These are phyloP conservation scores for Epizoanthus scotinus DNA, from an alignment of 92 coral and sea anemone genomes.

Conservation along the genomic window DNA sequence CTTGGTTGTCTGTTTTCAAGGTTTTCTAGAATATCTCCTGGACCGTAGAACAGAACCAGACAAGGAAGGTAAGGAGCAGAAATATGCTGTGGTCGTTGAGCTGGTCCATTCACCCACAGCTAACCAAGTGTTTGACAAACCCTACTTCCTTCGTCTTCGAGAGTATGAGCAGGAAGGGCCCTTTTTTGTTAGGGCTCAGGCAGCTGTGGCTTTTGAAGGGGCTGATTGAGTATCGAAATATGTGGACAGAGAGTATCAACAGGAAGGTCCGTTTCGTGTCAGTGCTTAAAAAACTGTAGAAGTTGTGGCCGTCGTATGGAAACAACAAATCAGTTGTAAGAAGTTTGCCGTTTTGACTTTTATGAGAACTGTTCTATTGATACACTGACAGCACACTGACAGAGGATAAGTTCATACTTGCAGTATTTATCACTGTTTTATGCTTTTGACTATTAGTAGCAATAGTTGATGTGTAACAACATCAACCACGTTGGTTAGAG, in stretches of 20 bases:
- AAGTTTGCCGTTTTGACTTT: too few species aligned
- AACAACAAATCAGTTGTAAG: too few species aligned
- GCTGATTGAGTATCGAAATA: slow-evolving; percentile 48
- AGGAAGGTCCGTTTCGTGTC: slow-evolving; percentile 89
- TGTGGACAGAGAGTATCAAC: background rate
- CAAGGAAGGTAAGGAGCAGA: slow-evolving; percentile 85
- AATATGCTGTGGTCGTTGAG: slow-evolving; percentile 83
- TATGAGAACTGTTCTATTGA: too few species aligned
- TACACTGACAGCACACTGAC: too few species aligned
- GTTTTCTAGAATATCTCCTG: slow-evolving; percentile 88
- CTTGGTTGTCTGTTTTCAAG: slow-evolving; percentile 29
- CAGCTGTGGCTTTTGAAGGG: slow-evolving; percentile 93
- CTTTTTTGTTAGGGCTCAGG: slow-evolving; percentile 84
- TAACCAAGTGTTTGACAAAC: slow-evolving; percentile 80
- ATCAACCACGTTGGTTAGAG: too few species aligned
- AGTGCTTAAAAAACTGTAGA: slow-evolving; percentile 84
- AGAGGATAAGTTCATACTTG: too few species aligned
- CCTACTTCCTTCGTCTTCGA: slow-evolving; percentile 77
- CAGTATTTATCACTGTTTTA: too few species aligned
- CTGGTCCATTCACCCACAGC: slow-evolving; percentile 71
- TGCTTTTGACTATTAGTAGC: too few species aligned
- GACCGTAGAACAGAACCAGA: slow-evolving; percentile 92
- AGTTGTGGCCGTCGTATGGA: too few species aligned
- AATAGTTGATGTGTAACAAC: too few species aligned
- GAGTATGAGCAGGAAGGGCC: slow-evolving; percentile 98